Percentiles rank a stretch among this genome's conserved stretches.
phyloP scores from a whole-genome alignment of 2,797 vertebrate genomes.

The Scleropages formosus region DNA sequence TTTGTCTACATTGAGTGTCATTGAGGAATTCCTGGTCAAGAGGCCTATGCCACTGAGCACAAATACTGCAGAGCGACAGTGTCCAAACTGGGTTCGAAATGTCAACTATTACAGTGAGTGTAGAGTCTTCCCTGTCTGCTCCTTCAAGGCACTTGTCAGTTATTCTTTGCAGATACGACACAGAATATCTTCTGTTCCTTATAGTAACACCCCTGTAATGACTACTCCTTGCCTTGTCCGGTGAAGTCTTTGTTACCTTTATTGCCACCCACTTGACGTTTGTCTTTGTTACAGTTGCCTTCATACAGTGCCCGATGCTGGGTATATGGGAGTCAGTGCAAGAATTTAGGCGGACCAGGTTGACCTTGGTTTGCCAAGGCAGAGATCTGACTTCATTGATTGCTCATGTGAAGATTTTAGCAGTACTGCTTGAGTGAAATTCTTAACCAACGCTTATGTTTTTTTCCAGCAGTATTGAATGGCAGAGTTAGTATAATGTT shows the following conservation, averaged over 20 bases:
- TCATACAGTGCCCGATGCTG: conserved; percentile 15
- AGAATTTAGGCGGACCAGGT: background rate
- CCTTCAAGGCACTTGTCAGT: background rate
- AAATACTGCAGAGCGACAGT: conserved; percentile 63
- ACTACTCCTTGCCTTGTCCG: conserved; percentile 19
- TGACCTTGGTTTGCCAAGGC: background rate
- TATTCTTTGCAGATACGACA: background rate
- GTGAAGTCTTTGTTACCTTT: background rate
- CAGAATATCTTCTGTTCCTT: background rate
- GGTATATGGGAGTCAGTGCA: background rate
- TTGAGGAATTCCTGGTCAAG: conserved; percentile 92
- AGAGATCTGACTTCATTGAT: no score
- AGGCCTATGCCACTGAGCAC: conserved; percentile 72
- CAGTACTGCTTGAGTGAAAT: background rate
- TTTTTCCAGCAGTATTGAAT: background rate
- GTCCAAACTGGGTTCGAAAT: conserved; percentile 88
- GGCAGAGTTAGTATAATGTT: background rate
- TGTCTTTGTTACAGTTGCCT: conserved; percentile 6
- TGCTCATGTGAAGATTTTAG: background rate
- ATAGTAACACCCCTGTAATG: background rate
- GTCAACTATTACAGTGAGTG: conserved; percentile 95
- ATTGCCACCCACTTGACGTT: conserved; percentile 21
- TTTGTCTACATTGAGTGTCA: conserved; percentile 90
- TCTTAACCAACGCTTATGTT: conserved; percentile 17
- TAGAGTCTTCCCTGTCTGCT: conserved; percentile 3